Evolutionary conservation across 2,113 vertebrate genomes (phyloP).

Genomic region (Oceanodroma tethys): DNA sequence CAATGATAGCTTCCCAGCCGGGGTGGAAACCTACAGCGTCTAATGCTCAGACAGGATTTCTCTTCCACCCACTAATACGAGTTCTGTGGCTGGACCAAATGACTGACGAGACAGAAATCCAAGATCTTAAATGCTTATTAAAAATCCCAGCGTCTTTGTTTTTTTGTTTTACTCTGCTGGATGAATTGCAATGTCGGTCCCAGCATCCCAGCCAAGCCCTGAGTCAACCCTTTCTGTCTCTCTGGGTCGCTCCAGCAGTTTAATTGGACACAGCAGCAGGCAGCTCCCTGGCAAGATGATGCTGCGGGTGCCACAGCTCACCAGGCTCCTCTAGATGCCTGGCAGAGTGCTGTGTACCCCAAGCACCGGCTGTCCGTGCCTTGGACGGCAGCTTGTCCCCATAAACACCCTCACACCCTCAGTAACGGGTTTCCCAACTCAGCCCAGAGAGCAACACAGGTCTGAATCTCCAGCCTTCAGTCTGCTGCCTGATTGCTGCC

Average conservation of each 20-base stretch:
- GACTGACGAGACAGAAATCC: conserved; percentile 29
- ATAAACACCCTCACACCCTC: neutral
- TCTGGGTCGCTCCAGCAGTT: neutral
- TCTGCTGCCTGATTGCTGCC: neutral
- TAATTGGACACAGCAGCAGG: conserved; percentile 6
- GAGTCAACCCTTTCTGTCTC: conserved; percentile 3
- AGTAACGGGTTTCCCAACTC: neutral
- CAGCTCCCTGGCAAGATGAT: neutral
- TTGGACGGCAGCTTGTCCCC: neutral
- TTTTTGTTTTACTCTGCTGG: neutral
- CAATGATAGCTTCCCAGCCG: neutral
- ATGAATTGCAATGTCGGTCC: neutral
- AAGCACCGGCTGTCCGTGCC: neutral
- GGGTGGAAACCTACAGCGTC: neutral
- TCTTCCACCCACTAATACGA: conserved; percentile 7
- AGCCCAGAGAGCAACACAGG: fast-evolving
- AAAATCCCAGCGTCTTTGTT: conserved; percentile 14
- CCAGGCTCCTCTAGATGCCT: neutral
- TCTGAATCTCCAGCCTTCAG: neutral
- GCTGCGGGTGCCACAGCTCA: neutral
- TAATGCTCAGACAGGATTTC: conserved; percentile 20
- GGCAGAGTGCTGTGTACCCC: neutral
- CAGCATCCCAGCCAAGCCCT: conserved; percentile 34
- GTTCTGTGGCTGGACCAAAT: conserved; percentile 41
- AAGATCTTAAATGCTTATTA: conserved; percentile 24